phyloP scores from a whole-genome alignment of 2,113 vertebrate genomes.

The Dicentrarchus labrax region DNA sequence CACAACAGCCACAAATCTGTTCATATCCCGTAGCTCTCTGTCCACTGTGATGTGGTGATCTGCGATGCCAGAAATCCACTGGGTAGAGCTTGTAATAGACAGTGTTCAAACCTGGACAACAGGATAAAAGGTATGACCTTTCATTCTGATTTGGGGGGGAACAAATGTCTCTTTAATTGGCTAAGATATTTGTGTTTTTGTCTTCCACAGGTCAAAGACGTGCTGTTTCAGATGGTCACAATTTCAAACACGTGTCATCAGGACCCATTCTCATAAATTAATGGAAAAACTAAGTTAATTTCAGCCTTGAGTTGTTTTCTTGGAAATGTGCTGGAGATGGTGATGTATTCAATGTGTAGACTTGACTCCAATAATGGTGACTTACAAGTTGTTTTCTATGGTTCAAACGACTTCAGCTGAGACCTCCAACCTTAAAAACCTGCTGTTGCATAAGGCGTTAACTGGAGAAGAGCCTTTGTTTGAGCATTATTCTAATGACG shows the following conservation, averaged over 20 bases:
- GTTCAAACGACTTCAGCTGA: neutral
- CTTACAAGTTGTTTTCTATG: neutral
- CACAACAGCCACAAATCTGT: neutral
- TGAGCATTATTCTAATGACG: too few species aligned
- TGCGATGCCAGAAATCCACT: conserved; percentile 69
- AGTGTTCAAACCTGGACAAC: conserved; percentile 57
- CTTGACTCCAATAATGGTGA: neutral
- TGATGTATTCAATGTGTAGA: neutral
- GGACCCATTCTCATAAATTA: conserved; percentile 58
- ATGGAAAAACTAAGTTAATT: conserved; percentile 23
- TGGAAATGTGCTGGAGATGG: neutral
- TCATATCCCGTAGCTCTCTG: conserved; percentile 60
- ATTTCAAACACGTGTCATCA: conserved; percentile 28
- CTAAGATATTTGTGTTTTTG: neutral
- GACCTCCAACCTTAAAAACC: neutral
- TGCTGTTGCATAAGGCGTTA: too few species aligned
- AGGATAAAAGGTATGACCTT: conserved; percentile 29
- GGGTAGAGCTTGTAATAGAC: conserved; percentile 57
- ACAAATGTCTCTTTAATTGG: neutral
- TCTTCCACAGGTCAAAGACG: conserved; percentile 65
- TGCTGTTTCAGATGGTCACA: neutral
- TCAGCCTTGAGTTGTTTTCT: neutral
- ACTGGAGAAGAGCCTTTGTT: neutral
- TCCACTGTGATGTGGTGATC: conserved; percentile 79
- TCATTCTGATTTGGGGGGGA: neutral